Evolutionary conservation across 2,113 vertebrate genomes (phyloP).

Genomic region (Pavo muticus): DNA sequence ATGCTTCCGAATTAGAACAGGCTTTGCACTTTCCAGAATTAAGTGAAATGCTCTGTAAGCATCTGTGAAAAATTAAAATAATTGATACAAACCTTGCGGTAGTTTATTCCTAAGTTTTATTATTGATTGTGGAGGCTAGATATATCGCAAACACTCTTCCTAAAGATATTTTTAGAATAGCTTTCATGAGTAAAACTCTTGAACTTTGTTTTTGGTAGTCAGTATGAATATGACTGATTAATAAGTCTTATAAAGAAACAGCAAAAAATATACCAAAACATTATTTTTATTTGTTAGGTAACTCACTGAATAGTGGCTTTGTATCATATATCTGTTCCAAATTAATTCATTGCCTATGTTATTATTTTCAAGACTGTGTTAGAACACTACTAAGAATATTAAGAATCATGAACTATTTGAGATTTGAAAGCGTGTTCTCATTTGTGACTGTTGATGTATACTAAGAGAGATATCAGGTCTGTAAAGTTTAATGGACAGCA

Average conservation of each 20-base stretch:
- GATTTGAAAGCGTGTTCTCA: not conserved
- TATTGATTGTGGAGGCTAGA: not conserved
- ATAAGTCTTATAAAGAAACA: not conserved
- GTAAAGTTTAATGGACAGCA: not conserved
- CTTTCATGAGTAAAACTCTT: not conserved
- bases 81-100: rapidly evolving
- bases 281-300: not conserved
- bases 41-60: not conserved
- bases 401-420: not conserved
- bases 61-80: not conserved
- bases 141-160: not conserved
- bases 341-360: not conserved
- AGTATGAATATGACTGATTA: not conserved
- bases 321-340: not conserved
- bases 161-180: not conserved
- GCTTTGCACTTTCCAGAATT: not conserved
- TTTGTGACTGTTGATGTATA: not conserved
- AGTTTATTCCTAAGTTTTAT: not conserved
- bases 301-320: not conserved
- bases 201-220: not conserved
- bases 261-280: not conserved
- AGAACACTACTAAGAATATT: not conserved
- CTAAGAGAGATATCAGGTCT: not conserved
- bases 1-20: not conserved
- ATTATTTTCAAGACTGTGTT: not conserved